Evolutionary conservation across 1,140 invertebrate genomes (phyloP), one percentile per base, ranked within the genome.

Genomic region (Drosophila gunungcola): DNA sequence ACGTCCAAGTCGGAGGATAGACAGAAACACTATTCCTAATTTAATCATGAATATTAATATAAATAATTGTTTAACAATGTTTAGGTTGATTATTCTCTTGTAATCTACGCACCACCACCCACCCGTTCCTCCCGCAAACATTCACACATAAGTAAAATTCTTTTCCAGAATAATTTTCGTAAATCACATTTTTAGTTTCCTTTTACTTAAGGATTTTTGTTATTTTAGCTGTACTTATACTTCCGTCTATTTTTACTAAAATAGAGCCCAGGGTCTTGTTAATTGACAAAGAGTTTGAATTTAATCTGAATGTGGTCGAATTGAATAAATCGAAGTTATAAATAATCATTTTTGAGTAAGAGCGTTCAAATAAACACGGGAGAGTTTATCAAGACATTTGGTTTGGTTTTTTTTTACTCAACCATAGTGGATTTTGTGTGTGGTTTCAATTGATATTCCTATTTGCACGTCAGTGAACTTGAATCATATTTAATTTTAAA

Each of bases 61-160:
- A 76, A 73, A 77, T 73, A 65, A 65, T 88, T 86, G 83, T 86
- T 86, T 86, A 86, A 89, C 72, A 89, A 88, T 80, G 55, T 63
- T 83, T 89, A 83, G 61, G 67, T 78, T 75, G 57, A 85, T 63
- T 78, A 85, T 63, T 78, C 46, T 73, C 68, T 70, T 68, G 62
- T 69, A 70, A 70, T 57, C 68, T 70, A 42, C 46, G 21, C 48
- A 21, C 42, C 62, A 27, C 54, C 57, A 57, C 57, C 65, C 46
- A 76, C 46, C 39, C 63, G 32, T 42, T 51, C n/a, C 34, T 60
- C n/a, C 25, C 25, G 27, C 7, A 48, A 43, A 36, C 38, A 62
- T 29, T 32, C 64, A 67, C 60, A n/a, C 43, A 63, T 48, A 41
- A 69, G 36, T 56, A 45, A 41, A 34, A 42, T 3, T 56, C 16